A percentile compares a stretch with the other conserved stretches of the same genome.
Evolutionary conservation across 2,797 vertebrate species (phyloP).

Genomic region (Lepus oiostolus): DNA sequence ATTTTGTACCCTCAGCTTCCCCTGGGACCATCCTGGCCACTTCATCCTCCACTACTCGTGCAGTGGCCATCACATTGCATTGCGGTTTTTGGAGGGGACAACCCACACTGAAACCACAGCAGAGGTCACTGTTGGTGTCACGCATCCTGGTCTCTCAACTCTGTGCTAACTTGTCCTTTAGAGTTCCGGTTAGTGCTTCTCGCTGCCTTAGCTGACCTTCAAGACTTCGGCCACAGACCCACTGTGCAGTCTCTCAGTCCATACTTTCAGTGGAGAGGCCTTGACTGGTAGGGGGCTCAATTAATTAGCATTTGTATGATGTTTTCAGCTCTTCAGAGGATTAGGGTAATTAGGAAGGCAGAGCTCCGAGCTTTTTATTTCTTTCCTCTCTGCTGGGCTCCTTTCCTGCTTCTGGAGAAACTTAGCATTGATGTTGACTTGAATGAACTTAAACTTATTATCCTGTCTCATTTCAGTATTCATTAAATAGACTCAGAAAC

Average conservation of each 20-base stretch:
- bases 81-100: too few relatives aligned
- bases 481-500: conserved; percentile 63
- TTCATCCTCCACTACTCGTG: too few relatives aligned
- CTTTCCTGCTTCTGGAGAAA: conserved; percentile 65
- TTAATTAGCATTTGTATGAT: conserved; percentile 74
- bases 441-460: conserved; percentile 58
- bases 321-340: conserved; percentile 65
- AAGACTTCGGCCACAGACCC: background rate
- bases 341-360: conserved; percentile 78
- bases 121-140: background rate
- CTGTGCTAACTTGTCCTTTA: background rate
- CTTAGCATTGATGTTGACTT: conserved; percentile 52
- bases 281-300: conserved; percentile 71
- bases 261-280: background rate
- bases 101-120: too few relatives aligned
- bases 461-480: conserved; percentile 59
- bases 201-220: background rate
- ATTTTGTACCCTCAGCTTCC: too few relatives aligned
- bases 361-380: conserved; percentile 58
- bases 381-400: conserved; percentile 66
- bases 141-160: background rate
- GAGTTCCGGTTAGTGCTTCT: background rate
- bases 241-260: background rate
- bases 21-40: too few relatives aligned
- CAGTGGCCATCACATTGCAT: too few relatives aligned